Conservation (phyloP, 2,113 vertebrate species). For the Capreolus pygargus region DNA sequence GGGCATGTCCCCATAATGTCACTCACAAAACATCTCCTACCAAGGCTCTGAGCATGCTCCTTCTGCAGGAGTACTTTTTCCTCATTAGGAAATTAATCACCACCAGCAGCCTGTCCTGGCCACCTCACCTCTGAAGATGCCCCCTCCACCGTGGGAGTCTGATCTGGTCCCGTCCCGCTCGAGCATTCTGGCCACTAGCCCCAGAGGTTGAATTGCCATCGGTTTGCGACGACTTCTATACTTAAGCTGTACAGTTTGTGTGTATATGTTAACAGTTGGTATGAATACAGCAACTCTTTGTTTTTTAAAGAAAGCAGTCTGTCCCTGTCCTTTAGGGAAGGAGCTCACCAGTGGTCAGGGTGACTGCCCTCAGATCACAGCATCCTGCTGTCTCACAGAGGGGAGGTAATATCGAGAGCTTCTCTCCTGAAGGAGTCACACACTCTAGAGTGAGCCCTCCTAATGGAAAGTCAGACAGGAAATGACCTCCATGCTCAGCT, state of each 20-base stretch:
- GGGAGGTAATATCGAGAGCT: background rate
- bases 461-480: background rate
- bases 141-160: background rate
- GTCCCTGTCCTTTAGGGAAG: background rate
- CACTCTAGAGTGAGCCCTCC: background rate
- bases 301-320: background rate
- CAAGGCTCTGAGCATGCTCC: background rate
- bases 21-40: background rate
- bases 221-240: background rate
- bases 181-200: background rate
- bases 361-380: background rate
- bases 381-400: background rate
- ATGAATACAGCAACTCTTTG: background rate
- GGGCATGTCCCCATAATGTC: background rate
- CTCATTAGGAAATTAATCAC: background rate
- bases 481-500: background rate
- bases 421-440: background rate
- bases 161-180: background rate
- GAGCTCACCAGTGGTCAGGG: background rate
- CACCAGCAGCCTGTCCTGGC: background rate
- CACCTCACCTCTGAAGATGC: background rate
- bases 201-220: background rate
- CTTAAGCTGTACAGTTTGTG: background rate
- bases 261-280: background rate
- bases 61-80: background rate